Conservation (phyloP, 1,140 invertebrate species). For the Solen grandis region DNA sequence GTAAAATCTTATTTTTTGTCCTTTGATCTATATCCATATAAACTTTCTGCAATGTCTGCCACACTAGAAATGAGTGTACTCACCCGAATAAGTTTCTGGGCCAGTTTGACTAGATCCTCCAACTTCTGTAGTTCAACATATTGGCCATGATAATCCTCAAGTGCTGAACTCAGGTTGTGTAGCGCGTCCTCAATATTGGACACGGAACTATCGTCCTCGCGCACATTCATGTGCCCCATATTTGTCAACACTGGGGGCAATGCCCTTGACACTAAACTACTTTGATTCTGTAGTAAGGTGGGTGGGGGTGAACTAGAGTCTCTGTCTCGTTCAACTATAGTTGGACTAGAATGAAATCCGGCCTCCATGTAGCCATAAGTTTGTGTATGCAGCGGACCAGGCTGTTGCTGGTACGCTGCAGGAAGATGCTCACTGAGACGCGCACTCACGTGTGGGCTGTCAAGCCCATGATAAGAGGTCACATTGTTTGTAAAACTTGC, state of each 20-base stretch:
- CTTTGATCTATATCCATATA: too few relatives aligned
- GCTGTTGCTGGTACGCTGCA: conserved; percentile 29
- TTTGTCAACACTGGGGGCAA: conserved; percentile 24
- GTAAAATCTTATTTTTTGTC: too few relatives aligned
- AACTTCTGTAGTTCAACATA: conserved; percentile 81
- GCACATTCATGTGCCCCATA: neutral
- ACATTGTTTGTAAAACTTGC: conserved; percentile 20
- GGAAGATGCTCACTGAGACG: conserved; percentile 48
- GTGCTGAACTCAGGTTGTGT: conserved; percentile 70
- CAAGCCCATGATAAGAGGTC: conserved; percentile 50
- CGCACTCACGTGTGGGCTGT: conserved; percentile 38
- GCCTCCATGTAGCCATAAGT: conserved; percentile 33
- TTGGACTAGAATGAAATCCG: conserved; percentile 49
- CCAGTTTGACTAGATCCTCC: conserved; percentile 78
- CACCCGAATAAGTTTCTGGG: conserved; percentile 79
- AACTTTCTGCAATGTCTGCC: too few relatives aligned
- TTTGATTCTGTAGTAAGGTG: conserved; percentile 1
- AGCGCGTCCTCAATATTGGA: conserved; percentile 75
- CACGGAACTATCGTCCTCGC: conserved; percentile 4
- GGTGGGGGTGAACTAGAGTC: neutral
- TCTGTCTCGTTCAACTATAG: neutral
- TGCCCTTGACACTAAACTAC: conserved; percentile 36
- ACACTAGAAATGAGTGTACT: too few relatives aligned
- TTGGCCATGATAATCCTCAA: conserved; percentile 83
- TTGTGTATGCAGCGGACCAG: conserved; percentile 27